A percentile compares a stretch with the other conserved stretches of the same genome.
Conservation (phyloP, 2,113 vertebrate species). For the Cyprinodon brontotheroides region DNA sequence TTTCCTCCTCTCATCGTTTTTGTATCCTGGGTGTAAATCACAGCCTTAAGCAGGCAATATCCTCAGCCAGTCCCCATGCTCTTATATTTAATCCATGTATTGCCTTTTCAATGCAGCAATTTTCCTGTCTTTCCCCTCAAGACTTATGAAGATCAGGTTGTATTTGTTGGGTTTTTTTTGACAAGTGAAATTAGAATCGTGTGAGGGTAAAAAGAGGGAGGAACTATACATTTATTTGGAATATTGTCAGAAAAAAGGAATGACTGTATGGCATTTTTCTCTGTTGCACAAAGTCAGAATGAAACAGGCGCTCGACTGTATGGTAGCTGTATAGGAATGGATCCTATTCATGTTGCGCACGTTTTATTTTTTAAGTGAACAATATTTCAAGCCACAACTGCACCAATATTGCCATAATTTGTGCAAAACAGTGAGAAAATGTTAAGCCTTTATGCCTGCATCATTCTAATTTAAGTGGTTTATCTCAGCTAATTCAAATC, state of each 20-base stretch:
- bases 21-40: constrained; percentile 61
- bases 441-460: constrained; percentile 21
- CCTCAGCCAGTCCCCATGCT: constrained; percentile 47
- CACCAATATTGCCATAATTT: constrained; percentile 40
- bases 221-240: constrained; percentile 55
- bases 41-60: constrained; percentile 69
- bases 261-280: constrained; percentile 60
- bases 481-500: constrained; percentile 26
- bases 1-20: constrained; percentile 19
- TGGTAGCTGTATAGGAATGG: constrained; percentile 50
- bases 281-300: constrained; percentile 56
- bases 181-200: constrained; percentile 53
- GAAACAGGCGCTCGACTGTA: constrained; percentile 27
- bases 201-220: constrained; percentile 35
- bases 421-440: constrained; percentile 46
- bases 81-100: constrained; percentile 71
- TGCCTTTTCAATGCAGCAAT: constrained; percentile 68
- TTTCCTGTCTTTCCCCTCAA: constrained; percentile 57
- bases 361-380: constrained; percentile 61
- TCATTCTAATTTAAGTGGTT: constrained; percentile 34
- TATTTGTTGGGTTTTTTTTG: constrained; percentile 60
- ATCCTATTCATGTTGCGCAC: constrained; percentile 59
- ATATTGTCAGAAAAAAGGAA: constrained; percentile 40
- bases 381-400: constrained; percentile 33
- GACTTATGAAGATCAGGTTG: constrained; percentile 68